Base-by-base conservation (phyloP, 1,140 invertebrate species). In the Drosophila varians region DNA sequence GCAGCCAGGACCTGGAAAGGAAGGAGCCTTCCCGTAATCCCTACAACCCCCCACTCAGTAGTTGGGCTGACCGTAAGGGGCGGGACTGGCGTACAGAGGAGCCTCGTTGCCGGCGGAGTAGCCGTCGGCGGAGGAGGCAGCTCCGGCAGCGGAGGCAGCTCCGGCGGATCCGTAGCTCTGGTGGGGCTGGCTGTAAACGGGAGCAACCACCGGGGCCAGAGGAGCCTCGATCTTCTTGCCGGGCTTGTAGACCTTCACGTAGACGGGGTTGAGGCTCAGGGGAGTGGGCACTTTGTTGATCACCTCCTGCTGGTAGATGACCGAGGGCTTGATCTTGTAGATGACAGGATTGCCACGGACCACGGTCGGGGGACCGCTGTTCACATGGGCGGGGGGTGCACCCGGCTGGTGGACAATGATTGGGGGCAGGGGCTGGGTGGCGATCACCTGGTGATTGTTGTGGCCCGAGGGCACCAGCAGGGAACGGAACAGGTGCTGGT, bases 271-370 rank as follows among this genome's bases (percentile, higher is more conserved):
- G 18, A 90, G 83, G 52, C 89, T 90, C 14, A 90, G 66, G 2
- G 89, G 89, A 7, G 89, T 90, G 56, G 89, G 89, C 61, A 90
- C 84, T 68, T 90, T 90, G 65, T 90, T 90, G 77, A 90, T 90
- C 28, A 90, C 84, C 79, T 90, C 89, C 76, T 90, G 89, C 57
- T 90, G 89, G 42, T 89, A 90, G 74, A 90, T 90, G 28, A 90
- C 80, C 36, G 84, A 89, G 0, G 89, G 89, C 74, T 89, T 90
- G 51, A 90, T 74, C 71, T 90, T 90, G 65, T 90, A 90, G 68
- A 90, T 90, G 31, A 90, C 84, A 5, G 89, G 89, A 14, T 90
- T 90, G 61, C 89, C 89, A 8, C 79, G 86, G 25, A 90, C 89
- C 16, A 90, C 89, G 12, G 89, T 86, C 47, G 89, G 77, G 19